Evolutionary conservation across 2,797 vertebrate species (phyloP).

Genomic region (Esox masquinongy): DNA sequence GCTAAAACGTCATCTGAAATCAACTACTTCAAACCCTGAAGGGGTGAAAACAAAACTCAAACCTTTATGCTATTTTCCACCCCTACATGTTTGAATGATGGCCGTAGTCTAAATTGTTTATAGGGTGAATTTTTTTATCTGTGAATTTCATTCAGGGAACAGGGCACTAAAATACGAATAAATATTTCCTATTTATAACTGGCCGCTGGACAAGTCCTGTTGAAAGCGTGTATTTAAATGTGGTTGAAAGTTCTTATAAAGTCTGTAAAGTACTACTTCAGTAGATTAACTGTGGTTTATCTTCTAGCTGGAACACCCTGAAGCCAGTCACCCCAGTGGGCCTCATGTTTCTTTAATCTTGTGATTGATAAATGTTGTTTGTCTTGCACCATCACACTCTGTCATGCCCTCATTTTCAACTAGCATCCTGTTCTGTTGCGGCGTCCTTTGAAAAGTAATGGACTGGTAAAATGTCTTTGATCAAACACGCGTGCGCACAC

Average conservation of each 20-base stretch:
- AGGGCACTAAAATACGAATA: too few relatives aligned
- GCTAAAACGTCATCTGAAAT: slow-evolving; percentile 12
- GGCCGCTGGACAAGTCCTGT: too few relatives aligned
- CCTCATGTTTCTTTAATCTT: slow-evolving; percentile 31
- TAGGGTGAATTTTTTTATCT: too few relatives aligned
- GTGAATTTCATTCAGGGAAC: too few relatives aligned
- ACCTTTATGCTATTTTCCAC: too few relatives aligned
- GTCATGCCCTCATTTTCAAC: slow-evolving; percentile 52
- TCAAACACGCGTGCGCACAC: not conserved
- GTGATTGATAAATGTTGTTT: slow-evolving; percentile 41
- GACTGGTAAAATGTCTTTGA: slow-evolving; percentile 60
- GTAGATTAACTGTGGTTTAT: not conserved
- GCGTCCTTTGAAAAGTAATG: slow-evolving; percentile 66
- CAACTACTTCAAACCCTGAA: not conserved
- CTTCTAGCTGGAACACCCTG: not conserved
- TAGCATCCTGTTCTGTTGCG: slow-evolving; percentile 58
- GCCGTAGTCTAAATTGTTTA: too few relatives aligned
- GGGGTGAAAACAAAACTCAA: not conserved
- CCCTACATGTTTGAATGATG: too few relatives aligned
- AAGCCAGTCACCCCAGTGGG: not conserved
- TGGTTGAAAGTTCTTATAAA: not conserved
- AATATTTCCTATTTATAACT: too few relatives aligned
- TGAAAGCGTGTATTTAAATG: too few relatives aligned
- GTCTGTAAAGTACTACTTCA: not conserved
- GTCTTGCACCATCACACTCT: slow-evolving; percentile 39